Evolutionary conservation across 2,113 vertebrate genomes (phyloP), one percentile per base, ranked within the genome.

Genomic region (Brachyhypopomus gauderio): DNA sequence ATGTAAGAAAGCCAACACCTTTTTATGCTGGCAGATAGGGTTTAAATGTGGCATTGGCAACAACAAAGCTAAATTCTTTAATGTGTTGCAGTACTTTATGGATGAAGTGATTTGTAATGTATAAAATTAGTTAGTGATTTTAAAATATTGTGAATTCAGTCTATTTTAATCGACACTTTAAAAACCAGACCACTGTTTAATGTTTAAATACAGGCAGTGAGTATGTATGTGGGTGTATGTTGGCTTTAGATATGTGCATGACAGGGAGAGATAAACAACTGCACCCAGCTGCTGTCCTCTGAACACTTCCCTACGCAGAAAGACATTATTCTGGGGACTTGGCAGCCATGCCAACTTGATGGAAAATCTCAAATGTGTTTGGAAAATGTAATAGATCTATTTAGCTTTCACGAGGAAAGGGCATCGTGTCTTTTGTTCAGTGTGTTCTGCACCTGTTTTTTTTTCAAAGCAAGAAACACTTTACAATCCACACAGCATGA

Each of bases 311-410:
- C 56, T 70, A 48, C 60, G 23, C 58, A 52, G 56, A 23, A 23
- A 20, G 45, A 20, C 6, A 71, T 63, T 70, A 59, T 12, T 75
- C 77, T 27, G 25, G 25, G 25, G 41, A 8, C 73, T 72, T 80
- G 78, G 72, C 82, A 80, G 63, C 41, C 72, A 63, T 30, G 59
- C 79, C 78, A 60, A 72, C 60, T 80, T 62, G 73, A 83, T 76
- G 82, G 79, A 81, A 88, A 77, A 71, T 84, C 20, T 83, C 66
- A 22, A 4, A 25, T 63, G 25, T 73, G 30, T 58, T 67, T 83
- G 59, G 76, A 38, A 84, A 87, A 82, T 52, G 58, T 19, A 27
- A 72, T 78, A 83, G 45, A 64, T 80, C 78, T 77, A 22, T 80
- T 84, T 77, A 82, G 34, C 63, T 85, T 70, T 70, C 64, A 58